phyloP scores from a whole-genome alignment of 2,113 vertebrate genomes.

The Anhinga rufa region DNA sequence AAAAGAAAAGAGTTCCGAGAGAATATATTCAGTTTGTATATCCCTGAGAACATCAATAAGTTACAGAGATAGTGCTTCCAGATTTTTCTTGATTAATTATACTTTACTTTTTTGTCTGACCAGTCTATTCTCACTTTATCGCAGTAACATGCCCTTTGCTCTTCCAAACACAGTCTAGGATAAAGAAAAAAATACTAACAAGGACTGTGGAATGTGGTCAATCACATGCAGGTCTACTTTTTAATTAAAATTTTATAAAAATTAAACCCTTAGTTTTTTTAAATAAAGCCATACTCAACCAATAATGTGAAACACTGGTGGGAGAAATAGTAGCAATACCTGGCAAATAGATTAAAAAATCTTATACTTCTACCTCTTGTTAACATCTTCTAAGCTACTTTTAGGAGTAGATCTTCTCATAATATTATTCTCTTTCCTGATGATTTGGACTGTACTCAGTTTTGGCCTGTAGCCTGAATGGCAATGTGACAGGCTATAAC shows the following conservation, averaged over 20 bases:
- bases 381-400: background rate
- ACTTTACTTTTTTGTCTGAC: background rate
- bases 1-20: background rate
- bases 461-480: constrained; percentile 24
- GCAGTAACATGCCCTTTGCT: background rate
- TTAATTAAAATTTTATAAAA: background rate
- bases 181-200: background rate
- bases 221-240: background rate
- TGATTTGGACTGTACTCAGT: background rate
- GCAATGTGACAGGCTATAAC: background rate
- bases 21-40: background rate
- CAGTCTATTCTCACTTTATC: background rate
- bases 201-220: background rate
- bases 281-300: background rate
- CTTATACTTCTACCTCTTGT: background rate
- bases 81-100: background rate
- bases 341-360: background rate
- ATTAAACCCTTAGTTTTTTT: background rate
- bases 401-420: background rate
- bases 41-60: background rate
- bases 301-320: background rate
- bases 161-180: background rate
- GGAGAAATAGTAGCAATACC: background rate
- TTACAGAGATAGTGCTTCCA: background rate
- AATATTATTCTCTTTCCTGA: background rate